Percentiles rank a stretch among this genome's conserved stretches.
phyloP scores from a whole-genome alignment of 2,888 invertebrate species.

The Oxystoma pomonae region DNA sequence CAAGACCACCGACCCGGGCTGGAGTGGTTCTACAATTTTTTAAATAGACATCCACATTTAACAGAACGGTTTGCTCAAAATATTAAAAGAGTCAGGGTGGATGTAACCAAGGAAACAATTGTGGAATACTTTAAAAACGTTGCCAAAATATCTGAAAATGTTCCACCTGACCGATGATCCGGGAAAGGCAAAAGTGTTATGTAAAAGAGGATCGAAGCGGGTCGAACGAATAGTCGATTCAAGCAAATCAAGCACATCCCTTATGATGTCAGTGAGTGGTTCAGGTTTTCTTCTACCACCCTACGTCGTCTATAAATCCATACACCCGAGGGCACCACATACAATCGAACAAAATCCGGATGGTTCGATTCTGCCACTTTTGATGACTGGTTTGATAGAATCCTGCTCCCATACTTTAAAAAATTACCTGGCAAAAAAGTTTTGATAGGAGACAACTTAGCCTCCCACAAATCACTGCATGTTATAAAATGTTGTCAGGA shows the following conservation, averaged over 20 bases:
- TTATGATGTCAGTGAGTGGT: conserved; percentile 23
- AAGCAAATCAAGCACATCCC: conserved; percentile 22
- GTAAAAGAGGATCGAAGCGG: conserved; percentile 22
- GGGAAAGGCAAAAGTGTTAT: conserved; percentile 21
- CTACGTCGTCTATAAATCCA: conserved; percentile 23
- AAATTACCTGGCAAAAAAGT: conserved; percentile 5
- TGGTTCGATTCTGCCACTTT: conserved; percentile 17
- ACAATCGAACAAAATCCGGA: conserved; percentile 17
- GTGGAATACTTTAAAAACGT: conserved; percentile 20
- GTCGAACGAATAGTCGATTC: conserved; percentile 24
- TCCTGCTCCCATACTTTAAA: conserved; percentile 9
- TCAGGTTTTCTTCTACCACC: conserved; percentile 20
- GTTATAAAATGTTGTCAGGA: conserved; percentile 13
- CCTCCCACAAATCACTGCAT: conserved; percentile 6
- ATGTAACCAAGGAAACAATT: conserved; percentile 16
- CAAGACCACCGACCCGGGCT: conserved; percentile 7
- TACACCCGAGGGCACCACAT: conserved; percentile 11
- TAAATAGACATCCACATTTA: conserved; percentile 7
- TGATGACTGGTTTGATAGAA: conserved; percentile 10
- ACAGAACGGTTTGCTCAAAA: conserved; percentile 16
- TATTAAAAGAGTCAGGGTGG: conserved; percentile 16
- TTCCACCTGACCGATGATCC: conserved; percentile 22
- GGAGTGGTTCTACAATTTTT: conserved; percentile 16
- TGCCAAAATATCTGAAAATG: conserved; percentile 12
- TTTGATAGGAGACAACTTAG: conserved; percentile 9